Base-by-base conservation (phyloP, 2,113 vertebrate species). In the human (Homo sapiens) region DNA sequence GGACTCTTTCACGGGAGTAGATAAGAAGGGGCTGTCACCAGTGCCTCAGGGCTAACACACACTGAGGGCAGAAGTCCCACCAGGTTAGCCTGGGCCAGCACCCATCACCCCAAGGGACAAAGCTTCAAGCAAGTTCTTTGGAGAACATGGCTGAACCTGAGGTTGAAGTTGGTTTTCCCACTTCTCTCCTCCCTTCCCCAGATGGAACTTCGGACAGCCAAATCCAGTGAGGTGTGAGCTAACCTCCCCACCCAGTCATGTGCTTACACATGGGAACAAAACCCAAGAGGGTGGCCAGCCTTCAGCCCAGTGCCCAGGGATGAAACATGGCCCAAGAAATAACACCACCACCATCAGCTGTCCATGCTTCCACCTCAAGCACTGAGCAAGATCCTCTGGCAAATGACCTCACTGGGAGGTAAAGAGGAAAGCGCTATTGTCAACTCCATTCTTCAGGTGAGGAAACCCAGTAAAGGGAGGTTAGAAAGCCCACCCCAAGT, bases 281-380 rank as follows among this genome's bases (percentile, higher is more conserved):
- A 40, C 38, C 25, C 11, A 3, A 16, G n/a, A 20, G 18, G 17
- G n/a, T 16, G 25, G 35, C 30, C 8, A 3, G 18, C 20, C 45
- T 50, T 17, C 23, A 68, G n/a, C 43, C 50, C 20, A 4, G n/a
- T 9, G 0, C 11, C 70, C 3, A 4, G 2, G 20, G 23, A 5
- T 6, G 32, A 52, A 68, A 40, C 13, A 5, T 40, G 66, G 13
- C 25, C 2, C 14, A n/a, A 38, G 50, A 48, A 55, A 30, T 30
- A 30, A 70, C n/a, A 30, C 14, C 2, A 66, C 40, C 25, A 10
- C 38, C 22, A 5, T n/a, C 55, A 61, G 1, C 35, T 55, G 52
- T 35, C 14, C 40, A 14, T 30, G 40, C 50, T 25, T 27, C 16
- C 0, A 0, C 17, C 38, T 32, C 38, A 32, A 27, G 35, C 66